Base-by-base conservation (phyloP, 2,888 invertebrate species). In the Spisula subtruncata region DNA sequence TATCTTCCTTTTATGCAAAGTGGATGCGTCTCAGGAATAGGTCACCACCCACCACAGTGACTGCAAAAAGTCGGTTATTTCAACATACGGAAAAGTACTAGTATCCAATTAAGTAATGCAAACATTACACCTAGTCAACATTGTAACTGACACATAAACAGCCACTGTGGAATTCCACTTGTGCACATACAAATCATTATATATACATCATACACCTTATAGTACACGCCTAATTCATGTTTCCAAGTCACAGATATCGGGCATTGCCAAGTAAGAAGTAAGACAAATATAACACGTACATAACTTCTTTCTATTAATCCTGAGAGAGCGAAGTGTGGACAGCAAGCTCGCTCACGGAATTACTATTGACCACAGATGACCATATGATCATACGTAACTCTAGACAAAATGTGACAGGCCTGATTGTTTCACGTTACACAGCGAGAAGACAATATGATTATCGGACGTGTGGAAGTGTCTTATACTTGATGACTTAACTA, bases 341-440 rank as follows among this genome's bases (percentile, higher is more conserved):
- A 75, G 2, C 35, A 20, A 32, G 10, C 29, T 14, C 32, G 25
- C 35, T 6, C 18, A 32, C 75, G 18, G 75, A 75, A 75, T 75
- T 75, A 32, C 32, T 75, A 75, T 75, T 75, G 75, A 75, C 75
- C 75, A 35, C 4, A 18, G 75, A 75, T 75, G 75, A 75, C 75
- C 75, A 75, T 35, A 75, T 75, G 75, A 75, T 32, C 75, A 75
- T 35, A 75, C 16, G 25, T 32, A 75, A 25, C 75, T 35, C 75
- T 0, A 18, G 75, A 20, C 75, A 35, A 75, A 32, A 20, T 75
- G 41, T 75, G 75, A 32, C 75, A 75, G 32, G 29, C 18, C 75
- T 75, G 60, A 8, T 10, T 75, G 12, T 75, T 32, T 75, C 75
- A 75, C 18, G 71, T 75, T 32, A 75, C 0, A 25, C 16, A 32